Evolutionary conservation across 2,888 invertebrate genomes (phyloP), one percentile per base, ranked within the genome.

Genomic region (Acanthosepion lycidas): DNA sequence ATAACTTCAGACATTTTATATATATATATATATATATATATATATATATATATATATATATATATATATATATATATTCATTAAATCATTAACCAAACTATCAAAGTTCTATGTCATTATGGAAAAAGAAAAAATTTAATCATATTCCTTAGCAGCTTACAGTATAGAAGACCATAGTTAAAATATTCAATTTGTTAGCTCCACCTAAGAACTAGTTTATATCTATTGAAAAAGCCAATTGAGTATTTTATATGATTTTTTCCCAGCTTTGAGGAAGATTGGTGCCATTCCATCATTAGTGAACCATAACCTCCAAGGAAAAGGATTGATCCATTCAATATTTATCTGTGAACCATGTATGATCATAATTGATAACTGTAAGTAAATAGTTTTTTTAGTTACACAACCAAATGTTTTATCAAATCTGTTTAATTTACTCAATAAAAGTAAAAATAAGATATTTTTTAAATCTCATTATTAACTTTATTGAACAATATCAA

Each of bases 291-390:
- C 94, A 28, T 92, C 94, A 20, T 94, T 95, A 33, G 33, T 95
- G 49, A 95, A 95, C 92, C 93, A 94, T 23, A 94, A 94, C 64
- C 94, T 95, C 59, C 91, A 94, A 28, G 91, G 53, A 20, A 49
- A 94, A 93, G 91, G 94, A 53, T 92, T 95, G 42, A 15, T 93
- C 6, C 91, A 94, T n/a, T 94, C 78, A 12, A 92, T 95, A 26
- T n/a, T 26, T 20, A 93, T 92, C 91, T 95, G 95, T 59, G 64
- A 95, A n/a, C 94, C 95, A 23, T 91, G 59, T 48, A 28, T 94
- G 12, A 49, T 95, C 33, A 93, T 95, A 12, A 64, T 94, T 33
- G 95, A 94, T 20, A 91, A 91, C 91, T 94, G 95, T 95, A 94
- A 94, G 64, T 49, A 53, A 53, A 23, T 9, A 42, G n/a, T 23